Evolutionary conservation across 2,113 vertebrate genomes (phyloP), one percentile per base, ranked within the genome.

Genomic region (Myocastor coypus): DNA sequence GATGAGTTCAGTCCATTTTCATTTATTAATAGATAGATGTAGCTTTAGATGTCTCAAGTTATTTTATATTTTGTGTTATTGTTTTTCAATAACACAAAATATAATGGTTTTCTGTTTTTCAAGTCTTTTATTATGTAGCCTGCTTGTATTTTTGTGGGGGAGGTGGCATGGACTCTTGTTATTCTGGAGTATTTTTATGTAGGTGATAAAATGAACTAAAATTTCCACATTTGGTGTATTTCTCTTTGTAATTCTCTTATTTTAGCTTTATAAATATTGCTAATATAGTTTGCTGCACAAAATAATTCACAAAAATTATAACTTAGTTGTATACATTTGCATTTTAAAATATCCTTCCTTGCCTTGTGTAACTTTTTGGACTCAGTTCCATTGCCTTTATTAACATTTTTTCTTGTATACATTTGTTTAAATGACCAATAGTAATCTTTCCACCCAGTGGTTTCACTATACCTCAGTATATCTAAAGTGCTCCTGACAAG

Each of bases 351-450:
- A 71, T 1, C 7, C 19, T 91, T 78, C 28, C 71, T 83, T 71
- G 40, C 42, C 42, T 77, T 46, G 66, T 28, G 61, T 50, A 46
- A 46, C 5, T 69, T 86, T 82, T 75, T 68, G 77, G 28, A 91
- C 40, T 89, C 40, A 69, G 55, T 88, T 94, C 63, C 28, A 52
- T 69, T 86, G 22, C 87, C 37, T 71, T 80, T 55, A 83, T 75
- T 69, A 87, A 73, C 26, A 83, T 77, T 89, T 97, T 97, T 95
- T 93, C 78, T 82, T 87, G 12, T 81, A 82, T n/a, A 50, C 13
- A 83, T 69, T 64, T 68, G 28, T 66, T 81, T 84, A 73, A 85
- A 61, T 83, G 61, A 83, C 2, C 46, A 77, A 78, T 71, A 77
- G 71, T 71, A 37, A 83, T 66, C 59, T 77, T 61, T 46, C 20